Evolutionary conservation across 2,113 vertebrate genomes (phyloP).

Genomic region (Petroica traversi): DNA sequence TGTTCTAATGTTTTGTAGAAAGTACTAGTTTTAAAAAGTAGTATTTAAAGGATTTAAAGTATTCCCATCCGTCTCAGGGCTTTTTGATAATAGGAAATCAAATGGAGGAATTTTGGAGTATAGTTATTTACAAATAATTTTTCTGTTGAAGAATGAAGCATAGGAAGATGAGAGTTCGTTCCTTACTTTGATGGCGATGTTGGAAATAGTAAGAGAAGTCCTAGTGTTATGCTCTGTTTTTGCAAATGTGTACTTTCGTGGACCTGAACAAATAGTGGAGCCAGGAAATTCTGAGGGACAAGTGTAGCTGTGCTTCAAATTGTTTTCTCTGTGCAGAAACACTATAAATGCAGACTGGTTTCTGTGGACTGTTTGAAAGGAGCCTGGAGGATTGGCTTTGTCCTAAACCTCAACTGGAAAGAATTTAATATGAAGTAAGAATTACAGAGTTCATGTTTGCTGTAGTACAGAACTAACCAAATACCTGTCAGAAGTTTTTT

Average conservation of each 20-base stretch:
- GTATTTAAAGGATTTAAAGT: neutral
- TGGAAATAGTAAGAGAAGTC: neutral
- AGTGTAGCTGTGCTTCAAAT: neutral
- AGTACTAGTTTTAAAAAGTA: neutral
- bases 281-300: neutral
- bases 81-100: neutral
- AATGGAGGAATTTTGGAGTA: neutral
- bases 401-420: neutral
- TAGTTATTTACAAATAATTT: neutral
- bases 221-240: neutral
- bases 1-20: neutral
- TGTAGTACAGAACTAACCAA: neutral
- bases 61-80: neutral
- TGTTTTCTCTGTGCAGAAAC: neutral
- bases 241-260: neutral
- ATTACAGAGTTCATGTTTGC: neutral
- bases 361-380: neutral
- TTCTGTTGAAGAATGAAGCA: neutral
- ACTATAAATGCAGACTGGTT: neutral
- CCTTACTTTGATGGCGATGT: neutral
- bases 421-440: neutral
- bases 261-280: neutral
- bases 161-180: neutral
- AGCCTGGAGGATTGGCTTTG: neutral
- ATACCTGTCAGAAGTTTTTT: neutral